Percentiles rank a stretch among this genome's conserved stretches.
Conservation (phyloP, 2,113 vertebrate genomes). For the Psammodynastes pulverulentus region DNA sequence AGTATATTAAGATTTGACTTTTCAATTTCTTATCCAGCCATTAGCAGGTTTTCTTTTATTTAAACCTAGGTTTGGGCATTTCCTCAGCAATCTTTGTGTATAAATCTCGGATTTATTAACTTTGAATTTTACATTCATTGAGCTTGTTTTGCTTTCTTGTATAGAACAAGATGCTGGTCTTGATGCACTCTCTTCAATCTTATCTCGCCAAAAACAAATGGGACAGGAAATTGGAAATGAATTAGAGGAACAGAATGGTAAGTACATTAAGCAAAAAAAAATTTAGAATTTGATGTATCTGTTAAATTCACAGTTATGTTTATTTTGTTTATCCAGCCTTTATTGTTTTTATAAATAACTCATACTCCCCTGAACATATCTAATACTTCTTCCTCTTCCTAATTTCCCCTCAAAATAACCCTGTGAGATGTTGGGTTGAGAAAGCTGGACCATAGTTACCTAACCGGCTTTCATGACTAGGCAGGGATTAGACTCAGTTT, state of each 20-base stretch:
- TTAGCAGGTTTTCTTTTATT: constrained; percentile 12
- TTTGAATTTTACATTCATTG: neutral
- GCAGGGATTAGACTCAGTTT: neutral
- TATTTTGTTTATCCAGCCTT: neutral
- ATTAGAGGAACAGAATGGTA: constrained; percentile 95
- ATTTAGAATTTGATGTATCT: neutral
- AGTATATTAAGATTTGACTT: neutral
- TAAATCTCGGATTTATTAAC: rapidly evolving
- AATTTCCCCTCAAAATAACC: neutral
- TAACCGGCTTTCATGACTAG: neutral
- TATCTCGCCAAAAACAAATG: constrained; percentile 93
- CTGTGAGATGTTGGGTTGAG: neutral
- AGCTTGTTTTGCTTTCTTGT: constrained; percentile 21
- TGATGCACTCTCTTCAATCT: constrained; percentile 87
- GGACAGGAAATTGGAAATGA: constrained; percentile 96
- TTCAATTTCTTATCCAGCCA: constrained; percentile 35
- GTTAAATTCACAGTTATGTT: neutral
- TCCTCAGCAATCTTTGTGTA: neutral
- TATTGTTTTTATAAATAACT: neutral
- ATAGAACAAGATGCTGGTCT: constrained; percentile 94
- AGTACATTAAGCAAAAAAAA: constrained; percentile 39
- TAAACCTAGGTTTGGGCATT: neutral
- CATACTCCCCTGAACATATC: neutral
- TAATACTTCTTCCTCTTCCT: neutral
- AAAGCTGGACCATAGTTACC: neutral